phyloP scores from a whole-genome alignment of 2,888 invertebrate genomes.

The Scaptomyza flava region DNA sequence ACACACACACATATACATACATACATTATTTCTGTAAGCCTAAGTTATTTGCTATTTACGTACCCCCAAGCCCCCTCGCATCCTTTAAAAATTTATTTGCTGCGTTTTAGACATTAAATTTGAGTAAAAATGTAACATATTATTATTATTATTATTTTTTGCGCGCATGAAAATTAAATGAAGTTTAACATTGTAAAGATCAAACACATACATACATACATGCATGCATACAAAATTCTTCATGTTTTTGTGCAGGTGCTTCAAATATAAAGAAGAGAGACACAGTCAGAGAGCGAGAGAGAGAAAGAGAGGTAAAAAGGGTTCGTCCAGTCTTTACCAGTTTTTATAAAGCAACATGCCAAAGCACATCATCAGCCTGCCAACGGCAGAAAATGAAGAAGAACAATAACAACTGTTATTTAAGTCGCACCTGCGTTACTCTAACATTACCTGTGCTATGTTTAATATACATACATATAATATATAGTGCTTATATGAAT shows the following conservation, averaged over 20 bases:
- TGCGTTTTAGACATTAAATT: conserved; percentile 34
- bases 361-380: conserved; percentile 35
- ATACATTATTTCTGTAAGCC: conserved; percentile 25
- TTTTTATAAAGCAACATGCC: conserved; percentile 45
- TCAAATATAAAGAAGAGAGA: not conserved
- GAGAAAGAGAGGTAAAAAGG: conserved; percentile 3
- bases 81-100: conserved; percentile 23
- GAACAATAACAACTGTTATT: not conserved
- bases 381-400: conserved; percentile 23
- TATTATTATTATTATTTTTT: conserved; percentile 24
- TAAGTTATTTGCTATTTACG: conserved; percentile 28
- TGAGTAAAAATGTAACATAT: conserved; percentile 44
- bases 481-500: not conserved
- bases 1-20: conserved; percentile 5
- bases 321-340: conserved; percentile 46
- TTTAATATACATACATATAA: not conserved
- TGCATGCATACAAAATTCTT: not conserved
- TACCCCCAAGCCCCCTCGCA: not conserved
- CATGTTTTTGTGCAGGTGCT: conserved; percentile 29
- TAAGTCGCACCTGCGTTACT: conserved; percentile 18
- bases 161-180: conserved; percentile 31
- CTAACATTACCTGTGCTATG: conserved; percentile 4
- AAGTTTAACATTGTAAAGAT: conserved; percentile 13
- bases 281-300: not conserved
- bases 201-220: not conserved